Conservation (phyloP, 2,797 vertebrate species). For the Staurois parvus region DNA sequence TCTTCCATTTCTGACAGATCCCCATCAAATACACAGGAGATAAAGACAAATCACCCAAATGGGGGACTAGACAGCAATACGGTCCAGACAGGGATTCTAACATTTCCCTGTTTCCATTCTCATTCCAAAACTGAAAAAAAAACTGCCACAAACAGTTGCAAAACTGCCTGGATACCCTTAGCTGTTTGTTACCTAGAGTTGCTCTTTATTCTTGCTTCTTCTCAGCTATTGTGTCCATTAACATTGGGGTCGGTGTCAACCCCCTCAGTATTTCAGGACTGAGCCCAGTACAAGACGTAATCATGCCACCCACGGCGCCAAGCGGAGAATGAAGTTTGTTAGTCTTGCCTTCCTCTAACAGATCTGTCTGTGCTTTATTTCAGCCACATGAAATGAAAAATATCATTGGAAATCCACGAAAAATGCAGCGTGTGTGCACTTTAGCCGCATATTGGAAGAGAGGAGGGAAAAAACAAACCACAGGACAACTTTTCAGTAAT, state of each 20-base stretch:
- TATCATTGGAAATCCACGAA: constrained; percentile 59
- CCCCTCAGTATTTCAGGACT: background rate
- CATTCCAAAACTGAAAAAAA: too few relatives aligned
- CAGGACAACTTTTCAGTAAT: constrained; percentile 58
- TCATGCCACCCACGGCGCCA: constrained; percentile 50
- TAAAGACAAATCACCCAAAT: too few relatives aligned
- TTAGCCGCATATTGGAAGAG: constrained; percentile 59
- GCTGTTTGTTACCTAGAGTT: background rate
- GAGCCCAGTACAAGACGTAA: constrained; percentile 25
- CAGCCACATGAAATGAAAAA: constrained; percentile 62
- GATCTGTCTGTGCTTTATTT: constrained; percentile 58
- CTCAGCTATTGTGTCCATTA: background rate
- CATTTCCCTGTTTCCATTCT: too few relatives aligned
- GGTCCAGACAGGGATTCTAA: too few relatives aligned
- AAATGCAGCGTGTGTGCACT: constrained; percentile 61
- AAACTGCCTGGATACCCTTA: background rate
- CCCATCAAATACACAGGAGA: too few relatives aligned
- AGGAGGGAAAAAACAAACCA: constrained; percentile 59
- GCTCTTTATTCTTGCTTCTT: background rate
- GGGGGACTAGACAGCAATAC: too few relatives aligned
- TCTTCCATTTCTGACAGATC: too few relatives aligned
- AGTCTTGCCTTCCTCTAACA: constrained; percentile 57
- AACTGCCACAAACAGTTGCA: too few relatives aligned
- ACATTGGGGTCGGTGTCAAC: background rate
- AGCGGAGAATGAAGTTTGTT: constrained; percentile 52